Percentiles rank a stretch among this genome's conserved stretches.
Evolutionary conservation across 2,888 invertebrate genomes (phyloP).

Genomic region (Brachypterus glaber): DNA sequence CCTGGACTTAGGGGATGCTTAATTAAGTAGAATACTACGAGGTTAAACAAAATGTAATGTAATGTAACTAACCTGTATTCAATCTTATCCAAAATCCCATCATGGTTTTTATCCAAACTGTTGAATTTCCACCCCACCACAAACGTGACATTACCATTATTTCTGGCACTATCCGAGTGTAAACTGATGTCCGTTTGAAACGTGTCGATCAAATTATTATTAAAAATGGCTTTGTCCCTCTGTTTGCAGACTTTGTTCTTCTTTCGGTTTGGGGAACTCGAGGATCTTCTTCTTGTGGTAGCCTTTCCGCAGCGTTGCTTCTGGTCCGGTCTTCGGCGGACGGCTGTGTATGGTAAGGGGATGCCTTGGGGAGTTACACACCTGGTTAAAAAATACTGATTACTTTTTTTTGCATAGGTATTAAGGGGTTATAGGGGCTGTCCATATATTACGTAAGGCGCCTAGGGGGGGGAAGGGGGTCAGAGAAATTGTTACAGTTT

Average conservation of each 20-base stretch:
- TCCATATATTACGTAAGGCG: no score
- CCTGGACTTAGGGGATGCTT: no score
- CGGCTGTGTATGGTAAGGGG: conserved; percentile 72
- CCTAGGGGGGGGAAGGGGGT: no score
- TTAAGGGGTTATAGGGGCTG: no score
- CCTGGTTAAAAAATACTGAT: no score
- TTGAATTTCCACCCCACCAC: conserved; percentile 88
- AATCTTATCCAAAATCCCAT: conserved; percentile 64
- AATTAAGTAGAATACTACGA: no score
- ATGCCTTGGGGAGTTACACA: conserved; percentile 79
- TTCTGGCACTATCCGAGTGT: conserved; percentile 35
- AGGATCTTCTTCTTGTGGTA: conserved; percentile 44
- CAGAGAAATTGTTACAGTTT: no score
- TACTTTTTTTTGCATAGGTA: no score
- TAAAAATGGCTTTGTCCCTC: conserved; percentile 69
- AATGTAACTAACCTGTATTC: no score
- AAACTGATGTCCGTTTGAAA: conserved; percentile 79
- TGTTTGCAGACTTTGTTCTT: conserved; percentile 53
- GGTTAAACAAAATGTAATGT: no score
- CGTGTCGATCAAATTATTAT: conserved; percentile 72
- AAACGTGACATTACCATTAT: conserved; percentile 39
- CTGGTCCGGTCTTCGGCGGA: conserved; percentile 47
- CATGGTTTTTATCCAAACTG: conserved; percentile 70
- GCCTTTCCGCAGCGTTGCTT: conserved; percentile 56
- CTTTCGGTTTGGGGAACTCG: conserved; percentile 47